Percentiles rank a stretch among this genome's conserved stretches.
Conservation (phyloP, 2,797 vertebrate species). For the Simalia tracyae region DNA sequence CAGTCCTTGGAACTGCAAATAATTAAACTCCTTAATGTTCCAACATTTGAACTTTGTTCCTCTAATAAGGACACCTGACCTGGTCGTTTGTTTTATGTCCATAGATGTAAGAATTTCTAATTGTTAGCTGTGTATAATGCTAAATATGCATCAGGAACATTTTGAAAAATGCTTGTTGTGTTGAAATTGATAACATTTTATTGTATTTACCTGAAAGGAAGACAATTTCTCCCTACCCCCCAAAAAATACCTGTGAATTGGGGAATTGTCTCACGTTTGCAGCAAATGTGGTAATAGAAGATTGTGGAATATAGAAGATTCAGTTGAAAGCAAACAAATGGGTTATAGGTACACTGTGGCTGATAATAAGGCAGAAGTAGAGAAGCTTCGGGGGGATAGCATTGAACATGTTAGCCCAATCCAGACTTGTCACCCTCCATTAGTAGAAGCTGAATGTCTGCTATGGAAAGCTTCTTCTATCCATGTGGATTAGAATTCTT, state of each 20-base stretch:
- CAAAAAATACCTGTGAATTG: background rate
- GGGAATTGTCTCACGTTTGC: background rate
- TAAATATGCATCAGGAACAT: constrained; percentile 1
- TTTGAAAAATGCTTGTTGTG: background rate
- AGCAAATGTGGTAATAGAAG: background rate
- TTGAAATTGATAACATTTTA: background rate
- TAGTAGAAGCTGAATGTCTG: background rate
- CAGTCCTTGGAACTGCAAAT: constrained; percentile 55
- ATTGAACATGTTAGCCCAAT: background rate
- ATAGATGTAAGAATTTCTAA: background rate
- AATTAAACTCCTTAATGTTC: constrained; percentile 13
- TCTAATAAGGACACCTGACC: constrained; percentile 9
- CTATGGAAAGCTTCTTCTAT: background rate
- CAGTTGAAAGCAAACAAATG: background rate
- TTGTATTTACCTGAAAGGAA: background rate
- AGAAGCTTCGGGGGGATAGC: background rate
- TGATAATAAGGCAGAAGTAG: background rate
- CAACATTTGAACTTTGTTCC: constrained; percentile 15
- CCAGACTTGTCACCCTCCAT: background rate
- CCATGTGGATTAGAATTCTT: background rate
- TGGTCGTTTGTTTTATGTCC: background rate
- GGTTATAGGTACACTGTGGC: background rate
- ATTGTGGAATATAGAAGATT: background rate
- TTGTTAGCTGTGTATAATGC: background rate
- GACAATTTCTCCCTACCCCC: background rate